Evolutionary conservation across 2,797 vertebrate species (phyloP), one percentile per base, ranked within the genome.

Genomic region (Mormyrus hasselquistii): DNA sequence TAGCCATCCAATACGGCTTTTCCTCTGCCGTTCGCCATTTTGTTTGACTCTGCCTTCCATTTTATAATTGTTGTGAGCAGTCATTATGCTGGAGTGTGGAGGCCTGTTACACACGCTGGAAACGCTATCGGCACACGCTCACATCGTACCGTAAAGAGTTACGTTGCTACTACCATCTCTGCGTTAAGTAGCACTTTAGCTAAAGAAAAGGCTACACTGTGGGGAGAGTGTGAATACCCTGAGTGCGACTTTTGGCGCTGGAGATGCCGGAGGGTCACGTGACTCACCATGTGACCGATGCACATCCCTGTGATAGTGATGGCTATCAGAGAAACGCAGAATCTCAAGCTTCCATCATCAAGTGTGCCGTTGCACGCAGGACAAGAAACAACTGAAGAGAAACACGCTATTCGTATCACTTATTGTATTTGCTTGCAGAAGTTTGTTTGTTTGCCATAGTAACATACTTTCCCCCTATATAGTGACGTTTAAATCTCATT

Each of bases 1-100:
- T 93, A 96, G 93, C 93, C 93, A 92, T 95, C 94, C 95, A 93
- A 90, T 91, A 93, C 88, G 57, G 90, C 89, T 92, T 90, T 92
- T 91, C 87, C 65, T 2, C 88, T 87, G 89, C 47, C 34, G 65
- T 86, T 82, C 85, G 44, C 47, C 82, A 87, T 89, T 93, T 93
- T 92, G 92, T 93, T 92, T 92, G 88, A 92, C 89, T 92, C 91
- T 89, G 91, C 76, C 89, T 85, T 91, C 88, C 91, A 89, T 93
- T 93, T 93, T 90, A 65, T 90, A 89, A 91, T 91, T 62, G 38
- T 29, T 34, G 76, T 65, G 8, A 88, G 3, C 52, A 38, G 88
- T 6, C 38, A 86, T 83, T 89, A 59, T 10, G 22, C 16, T 44
- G 29, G 73, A 38, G 73, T 10, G 12, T 19, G 73, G 14, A 79